Conservation (phyloP, 2,888 invertebrate species). For the Drosophila rellima region DNA sequence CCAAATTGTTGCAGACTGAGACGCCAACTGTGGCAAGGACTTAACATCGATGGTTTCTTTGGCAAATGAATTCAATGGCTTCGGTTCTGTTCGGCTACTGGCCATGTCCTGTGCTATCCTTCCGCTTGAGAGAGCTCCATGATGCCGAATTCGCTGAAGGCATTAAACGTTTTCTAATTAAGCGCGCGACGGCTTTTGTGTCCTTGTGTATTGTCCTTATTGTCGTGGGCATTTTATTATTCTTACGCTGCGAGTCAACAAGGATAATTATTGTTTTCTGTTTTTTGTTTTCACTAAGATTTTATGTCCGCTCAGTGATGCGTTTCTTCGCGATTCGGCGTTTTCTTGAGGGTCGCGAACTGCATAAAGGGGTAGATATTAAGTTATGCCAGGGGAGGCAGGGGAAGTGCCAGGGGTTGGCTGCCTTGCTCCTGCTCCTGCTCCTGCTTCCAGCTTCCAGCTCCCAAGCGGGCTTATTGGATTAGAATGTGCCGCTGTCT, state of each 20-base stretch:
- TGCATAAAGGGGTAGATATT: slow-evolving; percentile 64
- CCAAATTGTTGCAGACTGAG: slow-evolving; percentile 7
- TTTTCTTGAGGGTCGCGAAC: slow-evolving; percentile 23
- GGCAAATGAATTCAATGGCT: slow-evolving; percentile 43
- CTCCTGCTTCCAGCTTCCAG: slow-evolving; percentile 20
- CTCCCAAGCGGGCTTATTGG: slow-evolving; percentile 62
- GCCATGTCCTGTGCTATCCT: slow-evolving; percentile 43
- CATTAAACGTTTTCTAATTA: slow-evolving; percentile 81
- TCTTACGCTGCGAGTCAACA: slow-evolving; percentile 62
- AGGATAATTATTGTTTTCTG: slow-evolving; percentile 73
- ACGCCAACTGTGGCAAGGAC: too few species aligned
- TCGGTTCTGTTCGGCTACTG: slow-evolving; percentile 15
- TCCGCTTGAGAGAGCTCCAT: slow-evolving; percentile 47
- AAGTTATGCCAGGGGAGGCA: not conserved
- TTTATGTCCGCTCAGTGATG: slow-evolving; percentile 64
- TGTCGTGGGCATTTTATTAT: slow-evolving; percentile 66
- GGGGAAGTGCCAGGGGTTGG: not conserved
- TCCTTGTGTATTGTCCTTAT: slow-evolving; percentile 38
- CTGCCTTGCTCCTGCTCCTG: slow-evolving; percentile 10
- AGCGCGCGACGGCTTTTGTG: slow-evolving; percentile 56
- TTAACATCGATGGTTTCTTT: slow-evolving; percentile 21
- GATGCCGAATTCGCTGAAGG: slow-evolving; percentile 49
- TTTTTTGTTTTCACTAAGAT: slow-evolving; percentile 52
- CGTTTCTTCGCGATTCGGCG: slow-evolving; percentile 56
- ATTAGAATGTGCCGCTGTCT: slow-evolving; percentile 64